Conservation (phyloP, 1,140 invertebrate species). For the Nephila pilipes region DNA sequence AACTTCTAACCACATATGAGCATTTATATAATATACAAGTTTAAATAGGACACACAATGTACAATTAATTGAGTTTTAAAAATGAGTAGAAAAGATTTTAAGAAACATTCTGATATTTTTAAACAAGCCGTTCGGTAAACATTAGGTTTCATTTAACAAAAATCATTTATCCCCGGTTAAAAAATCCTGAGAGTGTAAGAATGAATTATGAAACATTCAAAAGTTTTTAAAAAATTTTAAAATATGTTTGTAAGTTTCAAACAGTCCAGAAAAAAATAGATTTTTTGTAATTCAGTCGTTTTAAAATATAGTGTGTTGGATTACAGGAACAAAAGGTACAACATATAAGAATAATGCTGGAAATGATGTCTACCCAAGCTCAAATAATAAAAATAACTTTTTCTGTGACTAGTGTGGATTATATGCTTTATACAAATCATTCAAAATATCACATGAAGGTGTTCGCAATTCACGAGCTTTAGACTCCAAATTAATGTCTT, state of each 20-base stretch:
- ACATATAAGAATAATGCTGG: background rate
- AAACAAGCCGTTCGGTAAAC: no score
- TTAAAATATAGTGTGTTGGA: background rate
- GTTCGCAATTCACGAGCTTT: conserved; percentile 68
- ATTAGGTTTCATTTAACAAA: no score
- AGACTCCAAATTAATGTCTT: conserved; percentile 58
- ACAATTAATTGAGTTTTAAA: no score
- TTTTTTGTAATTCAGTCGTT: background rate
- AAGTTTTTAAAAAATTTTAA: background rate
- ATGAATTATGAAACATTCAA: no score
- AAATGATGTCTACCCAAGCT: background rate
- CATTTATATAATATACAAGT: no score
- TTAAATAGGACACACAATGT: no score
- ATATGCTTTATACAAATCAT: conserved; percentile 66
- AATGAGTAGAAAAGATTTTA: no score
- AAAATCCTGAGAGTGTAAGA: no score
- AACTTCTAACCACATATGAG: no score
- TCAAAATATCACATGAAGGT: conserved; percentile 74
- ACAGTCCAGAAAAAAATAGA: background rate
- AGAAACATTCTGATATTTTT: no score
- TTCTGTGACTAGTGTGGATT: conserved; percentile 22
- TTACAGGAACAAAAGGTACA: background rate
- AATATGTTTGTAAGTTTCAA: background rate
- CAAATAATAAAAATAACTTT: background rate
- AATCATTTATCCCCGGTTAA: no score